Evolutionary conservation across 2,888 invertebrate genomes (phyloP).

Genomic region (Pollenia griseotomentosa): DNA sequence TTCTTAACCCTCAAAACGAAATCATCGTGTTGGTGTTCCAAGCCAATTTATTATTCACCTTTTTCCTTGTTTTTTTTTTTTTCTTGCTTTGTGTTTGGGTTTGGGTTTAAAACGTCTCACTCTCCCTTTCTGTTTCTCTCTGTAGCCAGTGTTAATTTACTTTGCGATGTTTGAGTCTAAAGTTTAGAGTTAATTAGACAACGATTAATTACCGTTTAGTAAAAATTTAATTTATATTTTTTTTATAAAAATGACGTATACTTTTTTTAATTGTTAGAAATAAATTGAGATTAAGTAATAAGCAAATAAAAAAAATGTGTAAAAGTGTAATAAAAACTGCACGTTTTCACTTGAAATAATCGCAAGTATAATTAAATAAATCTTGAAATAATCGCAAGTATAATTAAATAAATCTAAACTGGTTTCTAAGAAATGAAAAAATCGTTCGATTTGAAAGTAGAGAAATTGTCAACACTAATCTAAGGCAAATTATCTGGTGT

Average conservation of each 20-base stretch:
- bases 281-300: not conserved
- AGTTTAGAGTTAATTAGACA: constrained; percentile 49
- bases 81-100: constrained; percentile 13
- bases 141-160: constrained; percentile 13
- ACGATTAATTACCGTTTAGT: constrained; percentile 63
- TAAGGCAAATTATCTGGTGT: too few relatives aligned
- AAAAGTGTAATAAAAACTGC: not conserved
- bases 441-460: too few relatives aligned
- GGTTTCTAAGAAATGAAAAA: not conserved
- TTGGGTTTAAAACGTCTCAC: not conserved
- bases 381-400: not conserved
- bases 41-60: constrained; percentile 1
- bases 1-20: not conserved
- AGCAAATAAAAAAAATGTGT: not conserved
- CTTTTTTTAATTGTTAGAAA: not conserved
- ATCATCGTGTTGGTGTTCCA: constrained; percentile 15
- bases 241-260: constrained; percentile 41
- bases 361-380: not conserved
- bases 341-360: not conserved
- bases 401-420: not conserved
- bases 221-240: constrained; percentile 41
- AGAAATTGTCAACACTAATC: too few relatives aligned
- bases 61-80: not conserved
- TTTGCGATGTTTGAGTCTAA: constrained; percentile 9
- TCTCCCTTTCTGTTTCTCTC: not conserved